These are phyloP conservation scores for Pissodes strobi DNA, from an alignment of 1,140 invertebrate species.

Conservation along the genomic window DNA sequence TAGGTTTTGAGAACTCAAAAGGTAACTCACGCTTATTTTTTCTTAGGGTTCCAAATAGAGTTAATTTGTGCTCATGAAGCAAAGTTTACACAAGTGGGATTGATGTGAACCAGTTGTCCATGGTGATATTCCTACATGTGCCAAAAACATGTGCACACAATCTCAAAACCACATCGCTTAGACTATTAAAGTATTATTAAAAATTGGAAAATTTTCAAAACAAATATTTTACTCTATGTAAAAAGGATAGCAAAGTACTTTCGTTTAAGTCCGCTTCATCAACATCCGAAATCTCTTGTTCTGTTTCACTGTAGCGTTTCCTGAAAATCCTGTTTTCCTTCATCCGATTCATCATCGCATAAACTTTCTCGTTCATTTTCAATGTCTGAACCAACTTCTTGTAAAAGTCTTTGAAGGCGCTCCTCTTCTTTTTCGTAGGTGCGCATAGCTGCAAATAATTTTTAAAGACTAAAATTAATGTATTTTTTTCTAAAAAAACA, in stretches of 20 bases:
- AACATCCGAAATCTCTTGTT: not conserved
- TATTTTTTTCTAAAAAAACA: not conserved
- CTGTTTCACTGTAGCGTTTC: not conserved
- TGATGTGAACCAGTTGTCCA: not conserved
- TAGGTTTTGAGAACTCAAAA: not conserved
- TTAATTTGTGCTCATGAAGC: not conserved
- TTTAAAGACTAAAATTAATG: not conserved
- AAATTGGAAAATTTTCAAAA: not conserved
- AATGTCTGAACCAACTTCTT: not conserved
- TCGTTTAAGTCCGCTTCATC: not conserved
- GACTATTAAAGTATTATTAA: not conserved
- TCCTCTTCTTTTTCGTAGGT: not conserved
- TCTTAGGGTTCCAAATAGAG: not conserved
- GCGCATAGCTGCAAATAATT: not conserved
- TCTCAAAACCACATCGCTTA: not conserved
- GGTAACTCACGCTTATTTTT: not conserved
- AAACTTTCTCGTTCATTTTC: not conserved
- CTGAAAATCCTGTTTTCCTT: not conserved
- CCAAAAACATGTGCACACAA: not conserved
- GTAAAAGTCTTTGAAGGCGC: not conserved
- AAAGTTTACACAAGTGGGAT: not conserved
- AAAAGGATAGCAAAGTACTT: not conserved
- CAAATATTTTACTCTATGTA: not conserved
- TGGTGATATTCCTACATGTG: not conserved
- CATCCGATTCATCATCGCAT: not conserved